phyloP scores from a whole-genome alignment of 2,113 vertebrate genomes.

The Heterotilapia buettikoferi region DNA sequence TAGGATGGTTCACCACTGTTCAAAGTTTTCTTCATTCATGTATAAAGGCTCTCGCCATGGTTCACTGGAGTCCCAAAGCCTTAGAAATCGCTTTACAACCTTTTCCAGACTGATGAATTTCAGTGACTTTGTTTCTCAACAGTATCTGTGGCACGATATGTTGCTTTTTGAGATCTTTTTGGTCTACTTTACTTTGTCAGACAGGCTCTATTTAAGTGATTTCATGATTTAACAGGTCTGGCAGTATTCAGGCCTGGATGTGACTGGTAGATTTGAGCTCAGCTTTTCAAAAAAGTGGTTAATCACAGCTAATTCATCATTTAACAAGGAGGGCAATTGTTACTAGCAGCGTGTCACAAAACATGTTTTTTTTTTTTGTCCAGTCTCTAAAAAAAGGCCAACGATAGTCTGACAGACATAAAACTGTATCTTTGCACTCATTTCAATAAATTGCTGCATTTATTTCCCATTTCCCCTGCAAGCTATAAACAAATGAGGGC shows the following conservation, averaged over 20 bases:
- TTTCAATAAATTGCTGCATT: not conserved
- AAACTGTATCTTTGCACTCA: not conserved
- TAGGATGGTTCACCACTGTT: not conserved
- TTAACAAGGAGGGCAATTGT: not conserved
- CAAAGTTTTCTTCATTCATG: not conserved
- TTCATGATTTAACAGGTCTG: fast-evolving
- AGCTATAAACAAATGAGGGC: not conserved
- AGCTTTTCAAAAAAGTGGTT: fast-evolving
- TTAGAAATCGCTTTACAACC: not conserved
- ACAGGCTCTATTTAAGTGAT: not conserved
- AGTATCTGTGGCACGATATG: not conserved
- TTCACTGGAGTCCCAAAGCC: not conserved
- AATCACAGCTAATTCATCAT: not conserved
- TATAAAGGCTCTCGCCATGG: not conserved
- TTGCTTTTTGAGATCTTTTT: not conserved
- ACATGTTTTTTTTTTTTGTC: not conserved
- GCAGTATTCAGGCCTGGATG: not conserved
- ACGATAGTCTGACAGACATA: not conserved
- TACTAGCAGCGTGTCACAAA: not conserved
- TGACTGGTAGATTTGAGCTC: not conserved
- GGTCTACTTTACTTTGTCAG: not conserved
- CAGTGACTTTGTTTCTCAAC: not conserved
- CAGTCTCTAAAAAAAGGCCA: not conserved
- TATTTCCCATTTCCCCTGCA: not conserved
- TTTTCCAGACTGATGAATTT: not conserved